These are phyloP conservation scores for Pseudachorutes palmiensis DNA, from an alignment of 1,140 invertebrate species.

Conservation along the genomic window DNA sequence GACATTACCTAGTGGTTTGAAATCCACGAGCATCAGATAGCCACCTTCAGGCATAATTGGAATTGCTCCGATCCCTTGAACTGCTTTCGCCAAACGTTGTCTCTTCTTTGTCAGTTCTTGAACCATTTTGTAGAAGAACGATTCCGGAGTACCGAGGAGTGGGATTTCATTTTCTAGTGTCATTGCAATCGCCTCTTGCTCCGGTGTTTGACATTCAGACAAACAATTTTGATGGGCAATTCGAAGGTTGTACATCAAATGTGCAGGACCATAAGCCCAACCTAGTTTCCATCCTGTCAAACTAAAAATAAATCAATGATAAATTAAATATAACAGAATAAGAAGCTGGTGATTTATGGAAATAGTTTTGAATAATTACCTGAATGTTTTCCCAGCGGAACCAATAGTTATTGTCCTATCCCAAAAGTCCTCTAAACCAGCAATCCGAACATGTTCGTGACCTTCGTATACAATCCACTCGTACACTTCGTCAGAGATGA, in stretches of 20 bases:
- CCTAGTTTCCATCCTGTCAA: constrained; percentile 95
- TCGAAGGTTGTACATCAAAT: constrained; percentile 69
- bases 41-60: constrained; percentile 94
- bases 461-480: constrained; percentile 91
- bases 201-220: constrained; percentile 80
- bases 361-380: constrained; percentile 64
- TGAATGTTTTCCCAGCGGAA: constrained; percentile 60
- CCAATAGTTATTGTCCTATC: constrained; percentile 91
- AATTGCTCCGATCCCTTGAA: constrained; percentile 72
- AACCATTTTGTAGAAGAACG: constrained; percentile 74
- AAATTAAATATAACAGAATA: constrained; percentile 50
- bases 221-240: constrained; percentile 89
- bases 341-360: constrained; percentile 91
- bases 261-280: constrained; percentile 85
- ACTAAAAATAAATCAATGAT: constrained; percentile 59
- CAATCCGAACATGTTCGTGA: constrained; percentile 76
- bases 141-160: constrained; percentile 61
- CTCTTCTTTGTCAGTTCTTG: constrained; percentile 72
- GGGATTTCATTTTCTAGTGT: constrained; percentile 79
- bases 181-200: constrained; percentile 81
- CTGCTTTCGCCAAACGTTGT: constrained; percentile 68
- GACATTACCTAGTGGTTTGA: constrained; percentile 55
- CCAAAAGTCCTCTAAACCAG: constrained; percentile 76
- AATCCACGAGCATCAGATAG: constrained; percentile 94
- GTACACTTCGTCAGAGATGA: constrained; percentile 94